A percentile compares a stretch with the other conserved stretches of the same genome.
Conservation (phyloP, 35 echinoderm and acorn worm genomes). For the Hemicentrotus pulcherrimus region DNA sequence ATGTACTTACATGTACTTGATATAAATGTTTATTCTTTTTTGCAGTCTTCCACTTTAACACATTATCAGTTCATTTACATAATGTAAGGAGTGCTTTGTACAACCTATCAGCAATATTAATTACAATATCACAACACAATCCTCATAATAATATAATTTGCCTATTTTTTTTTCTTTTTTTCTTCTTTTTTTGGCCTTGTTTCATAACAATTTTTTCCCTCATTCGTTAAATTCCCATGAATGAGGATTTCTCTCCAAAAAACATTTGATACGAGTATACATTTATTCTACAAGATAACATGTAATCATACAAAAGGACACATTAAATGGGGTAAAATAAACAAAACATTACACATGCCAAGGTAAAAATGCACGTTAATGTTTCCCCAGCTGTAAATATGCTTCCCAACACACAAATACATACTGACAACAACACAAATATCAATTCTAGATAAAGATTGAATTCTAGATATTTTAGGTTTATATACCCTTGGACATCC, state of each 20-base stretch:
- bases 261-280: background rate
- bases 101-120: slow-evolving; percentile 15
- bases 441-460: background rate
- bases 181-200: background rate
- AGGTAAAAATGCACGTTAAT: background rate
- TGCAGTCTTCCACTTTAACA: slow-evolving; percentile 22
- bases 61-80: background rate
- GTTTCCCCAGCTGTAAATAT: slow-evolving; percentile 26
- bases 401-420: slow-evolving; percentile 4
- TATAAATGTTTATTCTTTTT: slow-evolving; percentile 21
- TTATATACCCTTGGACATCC: background rate
- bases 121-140: slow-evolving; percentile 1
- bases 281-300: slow-evolving; percentile 34
- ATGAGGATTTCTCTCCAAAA: slow-evolving; percentile 10
- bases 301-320: slow-evolving; percentile 5
- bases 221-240: background rate
- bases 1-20: background rate
- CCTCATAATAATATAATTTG: slow-evolving; percentile 12
- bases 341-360: slow-evolving; percentile 21
- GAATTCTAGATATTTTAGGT: background rate
- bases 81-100: slow-evolving; percentile 15
- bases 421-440: background rate
- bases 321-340: background rate
- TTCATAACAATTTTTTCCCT: background rate
- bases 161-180: background rate